Base-by-base conservation (phyloP, 2,888 invertebrate species). In the Andrena hattorfiana region DNA sequence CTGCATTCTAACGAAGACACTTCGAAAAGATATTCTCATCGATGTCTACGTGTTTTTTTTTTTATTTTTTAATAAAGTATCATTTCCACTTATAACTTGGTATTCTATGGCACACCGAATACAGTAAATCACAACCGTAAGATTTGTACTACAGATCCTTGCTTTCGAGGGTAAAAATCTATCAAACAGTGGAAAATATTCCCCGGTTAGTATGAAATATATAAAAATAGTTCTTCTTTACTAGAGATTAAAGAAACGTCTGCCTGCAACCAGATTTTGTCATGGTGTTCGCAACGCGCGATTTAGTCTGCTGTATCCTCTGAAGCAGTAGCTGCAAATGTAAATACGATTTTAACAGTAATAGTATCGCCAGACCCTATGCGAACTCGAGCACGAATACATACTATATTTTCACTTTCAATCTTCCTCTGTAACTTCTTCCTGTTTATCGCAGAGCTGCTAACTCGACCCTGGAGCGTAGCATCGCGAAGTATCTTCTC, bases 391-490 rank as follows among this genome's bases (percentile, higher is more conserved):
- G 28, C 32, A 51, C 28, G 3, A 23, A 28, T 59, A 77, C 92
- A 85, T 92, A 95, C 95, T 94, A 94, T 90, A 89, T 95, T 95
- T 81, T 95, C 95, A 80, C 92, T 91, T 82, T 95, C 95, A 84
- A 95, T 95, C 85, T 94, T 93, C 74, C 92, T 92, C 81, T 95
- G 95, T 28, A 95, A 93, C 81, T 92, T 94, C 74, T 91, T 93
- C 62, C 95, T 92, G 86, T 95, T 95, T 59, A 95, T 94, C 16
- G 95, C 95, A 48, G 95, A 95, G 42, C 93, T 94, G 62, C 93
- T 91, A 2, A 88, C 63, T 77, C 89, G 89, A 1, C 84, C 79
- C 23, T 87, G 88, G 20, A 71, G 59, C 7, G 6, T 16, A 35
- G 23, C 35, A 28, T 82, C 71, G 0, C 3, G 48, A 23, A 64